Percentiles rank a stretch among this genome's conserved stretches.
phyloP scores from a whole-genome alignment of 2,888 invertebrate genomes.

The Drosophila acutilabella region DNA sequence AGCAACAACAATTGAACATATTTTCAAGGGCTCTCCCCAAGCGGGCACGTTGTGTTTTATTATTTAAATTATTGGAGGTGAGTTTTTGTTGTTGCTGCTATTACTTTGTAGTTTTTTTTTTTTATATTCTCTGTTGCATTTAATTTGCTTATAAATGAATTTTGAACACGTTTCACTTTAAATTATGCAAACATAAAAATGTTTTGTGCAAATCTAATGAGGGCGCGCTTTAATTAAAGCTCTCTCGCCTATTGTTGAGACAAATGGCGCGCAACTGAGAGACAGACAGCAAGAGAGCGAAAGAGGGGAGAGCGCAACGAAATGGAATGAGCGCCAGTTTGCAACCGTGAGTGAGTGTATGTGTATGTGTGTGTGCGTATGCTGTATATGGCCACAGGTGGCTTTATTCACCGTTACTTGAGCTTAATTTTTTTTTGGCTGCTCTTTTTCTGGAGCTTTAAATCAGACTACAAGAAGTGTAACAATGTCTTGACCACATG shows the following conservation, averaged over 20 bases:
- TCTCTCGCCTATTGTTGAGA: constrained; percentile 22
- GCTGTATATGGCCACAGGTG: constrained; percentile 57
- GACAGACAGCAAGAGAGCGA: background rate
- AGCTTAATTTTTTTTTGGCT: constrained; percentile 31
- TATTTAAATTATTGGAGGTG: constrained; percentile 53
- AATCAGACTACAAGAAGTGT: constrained; percentile 5
- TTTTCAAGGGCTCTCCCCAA: constrained; percentile 53
- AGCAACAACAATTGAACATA: constrained; percentile 40
- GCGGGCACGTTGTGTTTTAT: constrained; percentile 37
- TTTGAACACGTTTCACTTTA: constrained; percentile 47
- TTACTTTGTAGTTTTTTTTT: background rate
- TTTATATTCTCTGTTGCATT: constrained; percentile 16
- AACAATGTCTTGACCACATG: constrained; percentile 21
- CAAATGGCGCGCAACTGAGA: constrained; percentile 1
- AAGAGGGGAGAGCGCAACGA: constrained; percentile 16
- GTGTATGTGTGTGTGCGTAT: constrained; percentile 11
- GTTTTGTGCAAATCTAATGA: constrained; percentile 41
- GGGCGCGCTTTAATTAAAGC: constrained; percentile 47
- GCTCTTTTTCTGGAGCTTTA: constrained; percentile 9
- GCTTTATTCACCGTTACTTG: constrained; percentile 61
- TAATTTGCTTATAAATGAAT: constrained; percentile 34
- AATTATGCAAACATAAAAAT: constrained; percentile 39
- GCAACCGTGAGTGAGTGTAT: background rate
- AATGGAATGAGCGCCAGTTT: constrained; percentile 16
- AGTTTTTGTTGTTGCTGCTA: constrained; percentile 23